A percentile compares a stretch with the other conserved stretches of the same genome.
These are phyloP conservation scores for Eulimnadia texana DNA, from an alignment of 1,140 invertebrate genomes.

Conservation along the genomic window DNA sequence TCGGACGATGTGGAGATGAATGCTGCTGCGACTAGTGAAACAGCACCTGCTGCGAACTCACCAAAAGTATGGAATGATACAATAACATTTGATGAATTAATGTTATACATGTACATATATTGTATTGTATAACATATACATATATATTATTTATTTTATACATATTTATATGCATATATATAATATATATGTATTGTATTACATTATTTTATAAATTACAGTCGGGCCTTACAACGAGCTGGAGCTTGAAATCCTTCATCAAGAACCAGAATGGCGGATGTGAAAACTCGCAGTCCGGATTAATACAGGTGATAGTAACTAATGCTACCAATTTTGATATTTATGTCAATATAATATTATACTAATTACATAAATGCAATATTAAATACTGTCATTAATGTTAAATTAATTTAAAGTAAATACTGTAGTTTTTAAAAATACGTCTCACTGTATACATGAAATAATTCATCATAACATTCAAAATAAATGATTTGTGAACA, in stretches of 20 bases:
- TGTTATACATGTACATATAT: too few species aligned
- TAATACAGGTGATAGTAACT: not conserved
- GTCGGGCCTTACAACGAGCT: conserved; percentile 1
- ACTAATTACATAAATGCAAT: too few species aligned
- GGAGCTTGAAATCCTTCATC: conserved; percentile 5
- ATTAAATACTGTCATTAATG: too few species aligned
- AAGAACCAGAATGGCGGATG: not conserved
- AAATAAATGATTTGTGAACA: too few species aligned
- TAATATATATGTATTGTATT: not conserved
- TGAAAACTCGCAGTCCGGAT: not conserved
- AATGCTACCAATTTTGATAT: too few species aligned
- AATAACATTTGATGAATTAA: not conserved
- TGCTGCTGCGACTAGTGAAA: not conserved
- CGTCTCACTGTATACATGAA: too few species aligned
- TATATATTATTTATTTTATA: not conserved
- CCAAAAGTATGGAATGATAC: not conserved
- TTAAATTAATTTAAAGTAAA: too few species aligned
- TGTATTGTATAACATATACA: not conserved
- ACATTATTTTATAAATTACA: not conserved
- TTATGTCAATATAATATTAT: too few species aligned
- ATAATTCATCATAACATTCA: too few species aligned
- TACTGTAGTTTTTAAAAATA: too few species aligned
- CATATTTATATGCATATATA: not conserved
- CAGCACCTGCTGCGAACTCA: not conserved
- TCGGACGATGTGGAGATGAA: conserved; percentile 3